Evolutionary conservation across 2,888 invertebrate species (phyloP).

Genomic region (Meiosimyza decipiens): DNA sequence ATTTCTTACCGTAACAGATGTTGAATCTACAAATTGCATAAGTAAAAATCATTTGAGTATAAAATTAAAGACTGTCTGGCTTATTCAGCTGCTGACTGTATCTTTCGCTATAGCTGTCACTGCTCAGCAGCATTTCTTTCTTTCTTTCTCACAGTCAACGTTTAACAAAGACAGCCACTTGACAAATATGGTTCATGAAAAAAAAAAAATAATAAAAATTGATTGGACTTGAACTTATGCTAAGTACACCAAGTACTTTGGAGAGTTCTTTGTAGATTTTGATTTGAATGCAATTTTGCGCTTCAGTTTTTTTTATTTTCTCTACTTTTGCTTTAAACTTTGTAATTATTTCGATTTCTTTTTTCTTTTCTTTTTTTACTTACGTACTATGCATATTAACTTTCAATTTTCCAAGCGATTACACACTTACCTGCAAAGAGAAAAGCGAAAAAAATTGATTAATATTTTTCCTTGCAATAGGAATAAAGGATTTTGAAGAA

Average conservation of each 20-base stretch:
- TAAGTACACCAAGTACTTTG: not conserved
- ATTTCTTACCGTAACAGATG: too few species aligned
- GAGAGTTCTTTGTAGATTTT: slow-evolving; percentile 2
- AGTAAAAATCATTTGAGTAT: too few species aligned
- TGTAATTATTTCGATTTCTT: not conserved
- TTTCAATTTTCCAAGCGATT: slow-evolving; percentile 25
- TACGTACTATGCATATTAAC: slow-evolving; percentile 5
- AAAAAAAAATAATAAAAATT: too few species aligned
- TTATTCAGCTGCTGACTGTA: not conserved
- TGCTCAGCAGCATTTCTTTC: not conserved
- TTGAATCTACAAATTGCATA: too few species aligned
- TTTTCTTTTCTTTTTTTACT: not conserved
- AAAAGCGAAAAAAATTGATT: not conserved
- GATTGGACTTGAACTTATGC: too few species aligned
- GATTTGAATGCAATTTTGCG: not conserved
- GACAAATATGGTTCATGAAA: too few species aligned
- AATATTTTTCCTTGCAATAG: not conserved
- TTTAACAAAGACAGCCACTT: too few species aligned
- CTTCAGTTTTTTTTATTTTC: not conserved
- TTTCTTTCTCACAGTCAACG: not conserved
- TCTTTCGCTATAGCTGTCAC: not conserved
- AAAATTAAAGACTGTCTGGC: too few species aligned
- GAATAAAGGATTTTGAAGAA: not conserved
- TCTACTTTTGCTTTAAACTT: not conserved
- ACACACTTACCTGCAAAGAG: slow-evolving; percentile 22